Base-by-base conservation (phyloP, 1,140 invertebrate species). In the Temnothorax curvispinosus region DNA sequence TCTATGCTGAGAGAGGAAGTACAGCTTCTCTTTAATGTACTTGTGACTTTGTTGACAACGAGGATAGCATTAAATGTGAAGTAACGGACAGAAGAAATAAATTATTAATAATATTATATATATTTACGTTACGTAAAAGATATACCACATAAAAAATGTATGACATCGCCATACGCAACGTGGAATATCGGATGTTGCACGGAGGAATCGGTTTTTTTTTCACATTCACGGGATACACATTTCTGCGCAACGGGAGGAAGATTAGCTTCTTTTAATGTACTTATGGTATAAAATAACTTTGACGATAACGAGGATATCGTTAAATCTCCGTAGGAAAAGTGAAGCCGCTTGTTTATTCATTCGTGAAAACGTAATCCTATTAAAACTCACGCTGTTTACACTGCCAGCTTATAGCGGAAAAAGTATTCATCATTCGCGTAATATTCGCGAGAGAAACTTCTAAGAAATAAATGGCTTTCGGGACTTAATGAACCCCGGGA, bases 291-390 rank as follows among this genome's bases (percentile, higher is more conserved):
- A 54, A 54, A 18, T 54, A 54, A 54, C 11, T 54, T 54, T 13
- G 9, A n/a, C 15, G 52, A 15, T 54, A 54, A 54, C 18, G 15
- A 54, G 50, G 18, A 54, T 82, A 82, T 82, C 80, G 52, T 60
- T 74, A 47, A 82, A 74, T 82, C 50, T 38, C 1, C 15, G 27
- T n/a, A 71, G 27, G 44, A 82, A 82, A 72, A 82, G 80, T 47
- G 69, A 60, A 58, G 67, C 67, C 54, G 80, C 69, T 82, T 82
- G 80, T 82, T 82, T 82, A 82, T 82, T 82, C 80, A 82, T 74
- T 82, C 67, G 80, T 47, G 67, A 82, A 82, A 82, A 74, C 80
- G 80, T 82, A 82, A 82, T 82, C 80, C 80, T 82, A 82, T 82
- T 82, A 82, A 82, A 82, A 82, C 80, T 82, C 80, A 44, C 44